Base-by-base conservation (phyloP, 2,888 invertebrate species). In the Seira sanloemensis region DNA sequence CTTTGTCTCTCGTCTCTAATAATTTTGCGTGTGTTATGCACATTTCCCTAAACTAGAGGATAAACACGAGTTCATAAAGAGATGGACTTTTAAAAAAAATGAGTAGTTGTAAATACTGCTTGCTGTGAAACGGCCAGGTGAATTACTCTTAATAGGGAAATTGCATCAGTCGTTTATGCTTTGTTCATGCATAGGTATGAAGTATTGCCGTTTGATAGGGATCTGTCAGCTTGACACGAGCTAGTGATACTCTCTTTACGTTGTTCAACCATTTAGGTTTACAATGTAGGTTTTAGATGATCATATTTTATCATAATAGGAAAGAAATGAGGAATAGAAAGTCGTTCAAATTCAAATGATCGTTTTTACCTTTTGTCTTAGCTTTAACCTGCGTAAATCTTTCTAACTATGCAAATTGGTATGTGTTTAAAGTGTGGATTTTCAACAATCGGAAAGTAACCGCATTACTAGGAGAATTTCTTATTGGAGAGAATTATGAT, bases 201-300 rank as follows among this genome's bases (percentile, higher is more conserved):
- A 78, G 74, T 82, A 89, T 86, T 86, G 74, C 26, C 27, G 50
- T 86, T 87, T 81, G 89, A 89, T 89, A 87, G 86, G 67, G 83
- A 89, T 89, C 89, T 89, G 89, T 87, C 89, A 88, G 87, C 78
- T 85, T 85, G 87, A 87, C 87, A 87, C 86, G 78, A 84, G 83
- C 79, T 54, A 83, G 80, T 86, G 86, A 86, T 86, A 86, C 83
- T 80, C 85, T 80, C 85, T 78, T 83, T 85, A 83, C 85, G 83
- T 80, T 83, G 69, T 78, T 75, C 58, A 79, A 62, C 54, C 68
- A 37, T 77, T 72, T n/a, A 37, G 7, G 5, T 46, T 66, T 50
- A 37, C n/a, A 54, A 73, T 73, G 73, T 67, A 54, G 50, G 67
- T 83, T 78, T 83, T 27, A 54, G 25, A 75, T 75, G 37, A 37